A percentile compares a stretch with the other conserved stretches of the same genome.
Evolutionary conservation across 2,888 invertebrate species (phyloP).

Genomic region (Dryobotodes eremita): DNA sequence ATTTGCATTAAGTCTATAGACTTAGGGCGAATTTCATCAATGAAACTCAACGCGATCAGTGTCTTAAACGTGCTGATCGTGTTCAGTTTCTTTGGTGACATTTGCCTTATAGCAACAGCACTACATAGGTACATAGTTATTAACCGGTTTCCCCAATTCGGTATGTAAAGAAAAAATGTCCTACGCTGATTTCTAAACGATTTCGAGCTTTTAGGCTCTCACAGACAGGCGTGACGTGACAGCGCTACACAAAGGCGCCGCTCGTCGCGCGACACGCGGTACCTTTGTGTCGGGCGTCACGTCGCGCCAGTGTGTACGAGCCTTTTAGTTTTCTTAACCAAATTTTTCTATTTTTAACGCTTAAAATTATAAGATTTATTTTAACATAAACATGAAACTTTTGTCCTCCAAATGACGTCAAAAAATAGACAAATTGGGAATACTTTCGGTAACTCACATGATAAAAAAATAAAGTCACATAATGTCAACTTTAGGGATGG

Average conservation of each 20-base stretch:
- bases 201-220: not conserved
- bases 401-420: not conserved
- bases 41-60: too few species aligned
- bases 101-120: not conserved
- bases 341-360: not conserved
- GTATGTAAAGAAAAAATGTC: not conserved
- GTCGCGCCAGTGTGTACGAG: too few species aligned
- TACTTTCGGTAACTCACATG: not conserved
- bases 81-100: not conserved
- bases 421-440: not conserved
- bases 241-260: too few species aligned
- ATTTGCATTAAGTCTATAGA: not conserved
- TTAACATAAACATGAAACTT: not conserved
- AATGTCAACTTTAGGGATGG: not conserved
- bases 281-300: too few species aligned
- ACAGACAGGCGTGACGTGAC: too few species aligned
- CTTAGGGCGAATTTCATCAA: not conserved
- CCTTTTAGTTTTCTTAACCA: not conserved
- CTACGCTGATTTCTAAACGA: not conserved
- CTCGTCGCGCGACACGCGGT: too few species aligned
- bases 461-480: not conserved
- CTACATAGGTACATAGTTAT: not conserved
- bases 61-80: not conserved
- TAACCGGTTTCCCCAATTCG: not conserved
- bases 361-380: not conserved